Evolutionary conservation across 2,113 vertebrate species (phyloP).

Genomic region (Leptosomus discolor): DNA sequence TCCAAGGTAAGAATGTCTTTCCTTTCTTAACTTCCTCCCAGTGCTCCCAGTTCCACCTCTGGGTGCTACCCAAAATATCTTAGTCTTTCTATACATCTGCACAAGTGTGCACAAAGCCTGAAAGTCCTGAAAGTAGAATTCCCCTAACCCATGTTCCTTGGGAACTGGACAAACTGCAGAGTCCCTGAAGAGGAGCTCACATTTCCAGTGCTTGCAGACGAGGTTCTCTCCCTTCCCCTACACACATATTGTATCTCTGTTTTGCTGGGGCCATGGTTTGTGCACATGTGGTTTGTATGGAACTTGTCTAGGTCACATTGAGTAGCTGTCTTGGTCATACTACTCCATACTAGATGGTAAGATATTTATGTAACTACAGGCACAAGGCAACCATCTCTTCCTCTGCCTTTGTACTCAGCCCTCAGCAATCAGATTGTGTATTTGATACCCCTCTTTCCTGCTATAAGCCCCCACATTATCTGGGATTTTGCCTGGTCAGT

Average conservation of each 20-base stretch:
- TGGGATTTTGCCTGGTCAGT: background rate
- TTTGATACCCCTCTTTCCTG: background rate
- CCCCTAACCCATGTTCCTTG: background rate
- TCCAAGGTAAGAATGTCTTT: background rate
- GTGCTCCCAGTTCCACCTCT: background rate
- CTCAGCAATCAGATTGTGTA: background rate
- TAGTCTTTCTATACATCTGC: background rate
- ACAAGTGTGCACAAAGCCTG: background rate
- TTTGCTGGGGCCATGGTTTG: accelerated
- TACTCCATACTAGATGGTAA: background rate
- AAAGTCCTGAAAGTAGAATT: background rate
- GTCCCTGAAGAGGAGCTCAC: background rate
- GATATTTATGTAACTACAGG: background rate
- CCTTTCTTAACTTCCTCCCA: background rate
- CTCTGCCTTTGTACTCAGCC: background rate
- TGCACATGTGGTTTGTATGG: background rate
- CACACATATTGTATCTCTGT: too few relatives aligned
- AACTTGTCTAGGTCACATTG: background rate
- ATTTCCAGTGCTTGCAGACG: background rate
- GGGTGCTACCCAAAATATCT: background rate
- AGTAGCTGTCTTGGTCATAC: background rate
- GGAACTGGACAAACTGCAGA: background rate
- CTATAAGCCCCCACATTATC: too few relatives aligned
- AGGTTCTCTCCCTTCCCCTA: background rate
- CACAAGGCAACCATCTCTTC: background rate